Base-by-base conservation (phyloP, 2,888 invertebrate species). In the Sycophila texana region DNA sequence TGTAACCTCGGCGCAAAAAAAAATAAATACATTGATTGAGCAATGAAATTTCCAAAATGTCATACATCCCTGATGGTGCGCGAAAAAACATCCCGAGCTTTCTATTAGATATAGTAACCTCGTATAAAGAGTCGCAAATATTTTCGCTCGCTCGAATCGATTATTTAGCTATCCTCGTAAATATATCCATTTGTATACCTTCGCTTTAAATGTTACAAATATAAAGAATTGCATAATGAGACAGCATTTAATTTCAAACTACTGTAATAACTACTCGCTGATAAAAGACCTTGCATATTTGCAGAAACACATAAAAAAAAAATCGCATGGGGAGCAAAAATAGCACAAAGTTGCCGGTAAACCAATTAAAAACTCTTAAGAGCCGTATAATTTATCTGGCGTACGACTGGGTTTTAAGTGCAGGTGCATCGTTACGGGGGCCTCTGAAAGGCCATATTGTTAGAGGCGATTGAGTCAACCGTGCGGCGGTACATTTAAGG, bases 361-460 rank as follows among this genome's bases (percentile, higher is more conserved):
- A 39, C 55, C 68, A 68, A 68, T 68, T 68, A 68, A 68, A 68
- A 68, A 55, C 55, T 55, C 55, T 57, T 55, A 26, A 68, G 55
- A 30, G 18, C 18, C 68, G 22, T 68, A 68, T 68, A 49, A 68
- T 68, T 68, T 49, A 68, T 57, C 55, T 14, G 39, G 63, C 63
- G 13, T 63, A 53, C 53, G 39, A 39, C 53, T 47, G 39, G 22
- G 57, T 10, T 53, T 53, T 10, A 47, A 20, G 14, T 30, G 71
- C 76, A 71, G 70, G 71, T 71, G 71, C 66, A 77, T 77, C 58
- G 66, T 77, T 72, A 72, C 51, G 55, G 10, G 16, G 7, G 30
- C 26, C 57, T 77, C 18, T 77, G 58, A 77, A 77, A 77, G 66
- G 72, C 72, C 58, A 72, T 72, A 77, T 71, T 61, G 60, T 77